Percentiles rank a stretch among this genome's conserved stretches.
phyloP scores from a whole-genome alignment of 2,888 invertebrate species.

The Volucella inanis region DNA sequence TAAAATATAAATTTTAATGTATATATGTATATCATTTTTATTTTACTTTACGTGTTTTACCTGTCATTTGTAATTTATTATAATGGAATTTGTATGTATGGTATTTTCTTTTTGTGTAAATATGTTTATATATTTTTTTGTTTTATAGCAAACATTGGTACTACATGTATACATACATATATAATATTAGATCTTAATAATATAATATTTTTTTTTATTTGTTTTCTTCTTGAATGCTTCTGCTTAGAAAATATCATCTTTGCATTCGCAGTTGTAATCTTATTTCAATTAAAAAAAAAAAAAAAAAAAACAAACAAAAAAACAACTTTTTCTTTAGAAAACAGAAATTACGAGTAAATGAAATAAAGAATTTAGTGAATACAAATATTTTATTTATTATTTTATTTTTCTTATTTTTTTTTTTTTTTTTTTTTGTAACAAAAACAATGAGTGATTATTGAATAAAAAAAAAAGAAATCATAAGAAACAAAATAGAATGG shows the following conservation, averaged over 20 bases:
- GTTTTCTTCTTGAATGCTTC: conserved; percentile 10
- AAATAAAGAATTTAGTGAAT: conserved; percentile 16
- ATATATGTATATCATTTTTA: conserved; percentile 21
- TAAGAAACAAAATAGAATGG: no score
- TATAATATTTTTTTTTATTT: conserved; percentile 28
- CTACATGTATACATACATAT: conserved; percentile 68
- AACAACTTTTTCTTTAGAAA: background rate
- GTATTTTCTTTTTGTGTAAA: conserved; percentile 47
- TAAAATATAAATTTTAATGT: conserved; percentile 45
- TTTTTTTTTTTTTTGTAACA: background rate
- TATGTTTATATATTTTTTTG: conserved; percentile 45
- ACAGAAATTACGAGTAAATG: background rate
- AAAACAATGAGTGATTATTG: conserved; percentile 37
- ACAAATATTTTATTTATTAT: conserved; percentile 29
- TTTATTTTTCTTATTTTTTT: background rate
- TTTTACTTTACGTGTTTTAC: conserved; percentile 16
- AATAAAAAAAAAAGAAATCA: conserved; percentile 16
- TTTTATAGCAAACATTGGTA: conserved; percentile 63
- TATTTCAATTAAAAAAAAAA: conserved; percentile 7
- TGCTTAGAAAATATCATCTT: conserved; percentile 40
- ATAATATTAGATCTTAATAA: conserved; percentile 53
- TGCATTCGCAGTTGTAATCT: conserved; percentile 39
- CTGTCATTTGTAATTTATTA: background rate
- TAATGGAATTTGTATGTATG: conserved; percentile 31
- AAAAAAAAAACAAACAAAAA: no score